Evolutionary conservation across 2,113 vertebrate species (phyloP), one percentile per base, ranked within the genome.

Genomic region (Myanophis thanlyinensis): DNA sequence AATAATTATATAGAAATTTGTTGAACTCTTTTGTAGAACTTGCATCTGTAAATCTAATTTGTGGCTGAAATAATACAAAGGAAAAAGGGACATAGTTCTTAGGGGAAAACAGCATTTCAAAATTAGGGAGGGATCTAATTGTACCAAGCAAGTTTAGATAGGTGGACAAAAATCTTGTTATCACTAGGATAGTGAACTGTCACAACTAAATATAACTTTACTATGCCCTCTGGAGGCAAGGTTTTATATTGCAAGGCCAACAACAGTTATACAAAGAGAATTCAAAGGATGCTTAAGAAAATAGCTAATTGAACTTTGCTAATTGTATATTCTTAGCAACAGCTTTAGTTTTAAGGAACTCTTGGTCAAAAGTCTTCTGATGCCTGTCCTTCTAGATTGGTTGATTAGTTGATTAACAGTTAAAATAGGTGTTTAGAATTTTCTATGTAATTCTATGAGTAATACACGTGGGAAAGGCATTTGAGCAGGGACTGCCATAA

Each of bases 131-230:
- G 8, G 3, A 49, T 73, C 13, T 47, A 62, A 48, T 8, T 73
- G 30, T 47, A 49, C 5, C 15, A 62, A 30, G 30, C 56, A 62
- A 62, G 8, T 73, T n/a, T 49, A 18, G 44, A 44, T 91, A 88
- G 67, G 44, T 91, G 10, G 35, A 94, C 93, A 95, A 90, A 87
- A 93, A 67, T 84, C 46, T 56, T 25, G 54, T 46, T 56, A 25
- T 30, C 23, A 5, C 27, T 62, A 7, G 54, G 40, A 27, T 27
- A 25, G 44, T 85, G 59, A 87, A 89, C 15, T 10, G 10, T 13
- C 67, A 0, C 23, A 89, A n/a, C 85, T 93, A 85, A 48, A 86
- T 59, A n/a, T n/a, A 8, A 88, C 91, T 94, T 93, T 92, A 25
- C 44, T 35, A 1, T 84, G 95, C 94, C 86, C 62, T 54, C 49